Percentiles rank a stretch among this genome's conserved stretches.
These are phyloP conservation scores for Ptiloglossa arizonensis DNA, from an alignment of 1,140 invertebrate genomes.

Conservation along the genomic window DNA sequence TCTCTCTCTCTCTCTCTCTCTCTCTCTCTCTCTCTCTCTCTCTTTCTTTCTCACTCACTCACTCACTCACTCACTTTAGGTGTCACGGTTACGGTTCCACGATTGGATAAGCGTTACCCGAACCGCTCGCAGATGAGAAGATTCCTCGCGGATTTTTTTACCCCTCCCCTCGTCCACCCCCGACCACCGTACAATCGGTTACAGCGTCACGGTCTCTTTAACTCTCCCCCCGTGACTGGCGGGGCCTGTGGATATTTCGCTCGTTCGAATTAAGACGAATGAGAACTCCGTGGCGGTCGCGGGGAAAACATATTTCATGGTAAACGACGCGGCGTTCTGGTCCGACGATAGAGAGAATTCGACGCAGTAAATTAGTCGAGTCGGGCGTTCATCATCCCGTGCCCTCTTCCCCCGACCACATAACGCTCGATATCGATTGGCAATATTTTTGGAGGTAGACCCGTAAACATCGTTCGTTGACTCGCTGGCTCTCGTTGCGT, in stretches of 20 bases:
- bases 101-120: constrained; percentile 6
- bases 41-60: no score
- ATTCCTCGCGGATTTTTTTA: constrained; percentile 11
- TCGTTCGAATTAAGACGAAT: constrained; percentile 11
- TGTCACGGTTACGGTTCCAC: neutral
- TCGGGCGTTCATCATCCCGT: constrained; percentile 7
- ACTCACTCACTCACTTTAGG: no score
- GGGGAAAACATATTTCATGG: neutral
- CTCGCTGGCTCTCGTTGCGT: no score
- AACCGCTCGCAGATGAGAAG: neutral
- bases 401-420: neutral
- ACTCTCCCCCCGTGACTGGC: neutral
- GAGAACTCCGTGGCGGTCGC: neutral
- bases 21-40: no score
- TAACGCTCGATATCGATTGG: neutral
- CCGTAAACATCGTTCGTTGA: no score
- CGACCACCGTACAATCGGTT: neutral
- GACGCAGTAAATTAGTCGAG: constrained; percentile 10
- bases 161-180: neutral
- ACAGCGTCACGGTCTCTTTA: constrained; percentile 12
- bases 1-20: no score
- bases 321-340: neutral
- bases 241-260: neutral
- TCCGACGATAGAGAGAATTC: constrained; percentile 2
- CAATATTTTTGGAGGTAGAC: no score